phyloP scores from a whole-genome alignment of 1,140 invertebrate species.

The Marisa cornuarietis region DNA sequence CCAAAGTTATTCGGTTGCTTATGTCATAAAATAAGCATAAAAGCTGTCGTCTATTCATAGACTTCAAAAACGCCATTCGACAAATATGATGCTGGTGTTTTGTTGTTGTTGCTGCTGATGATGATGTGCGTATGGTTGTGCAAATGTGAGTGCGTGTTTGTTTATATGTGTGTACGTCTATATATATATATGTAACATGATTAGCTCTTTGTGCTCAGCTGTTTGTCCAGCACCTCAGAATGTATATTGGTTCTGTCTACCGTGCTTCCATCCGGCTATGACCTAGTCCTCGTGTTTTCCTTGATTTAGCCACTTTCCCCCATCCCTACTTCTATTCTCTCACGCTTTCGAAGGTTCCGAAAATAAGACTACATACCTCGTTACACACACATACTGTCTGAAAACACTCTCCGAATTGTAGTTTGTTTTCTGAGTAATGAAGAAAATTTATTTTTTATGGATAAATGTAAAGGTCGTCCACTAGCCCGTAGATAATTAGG shows the following conservation, averaged over 20 bases:
- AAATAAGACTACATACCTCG: background rate
- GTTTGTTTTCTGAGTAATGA: no score
- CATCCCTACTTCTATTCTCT: background rate
- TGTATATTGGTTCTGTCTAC: no score
- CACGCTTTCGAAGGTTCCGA: background rate
- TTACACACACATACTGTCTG: background rate
- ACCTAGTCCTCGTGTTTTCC: background rate
- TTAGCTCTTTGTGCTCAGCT: no score
- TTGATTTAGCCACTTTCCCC: background rate
- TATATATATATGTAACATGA: no score
- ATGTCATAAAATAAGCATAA: no score
- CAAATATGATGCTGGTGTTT: no score
- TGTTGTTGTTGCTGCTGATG: background rate
- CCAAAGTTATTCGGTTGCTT: no score
- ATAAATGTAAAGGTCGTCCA: no score
- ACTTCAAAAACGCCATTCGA: no score
- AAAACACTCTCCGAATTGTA: background rate
- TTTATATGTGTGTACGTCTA: slow-evolving; percentile 7
- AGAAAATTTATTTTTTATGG: no score
- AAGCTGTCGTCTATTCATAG: no score
- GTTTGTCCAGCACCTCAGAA: background rate
- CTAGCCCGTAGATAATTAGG: no score
- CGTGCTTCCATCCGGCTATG: background rate
- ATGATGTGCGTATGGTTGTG: background rate
- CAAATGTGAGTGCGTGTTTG: slow-evolving; percentile 5